phyloP scores from a whole-genome alignment of 2,888 invertebrate genomes.

The Mythimna impura region DNA sequence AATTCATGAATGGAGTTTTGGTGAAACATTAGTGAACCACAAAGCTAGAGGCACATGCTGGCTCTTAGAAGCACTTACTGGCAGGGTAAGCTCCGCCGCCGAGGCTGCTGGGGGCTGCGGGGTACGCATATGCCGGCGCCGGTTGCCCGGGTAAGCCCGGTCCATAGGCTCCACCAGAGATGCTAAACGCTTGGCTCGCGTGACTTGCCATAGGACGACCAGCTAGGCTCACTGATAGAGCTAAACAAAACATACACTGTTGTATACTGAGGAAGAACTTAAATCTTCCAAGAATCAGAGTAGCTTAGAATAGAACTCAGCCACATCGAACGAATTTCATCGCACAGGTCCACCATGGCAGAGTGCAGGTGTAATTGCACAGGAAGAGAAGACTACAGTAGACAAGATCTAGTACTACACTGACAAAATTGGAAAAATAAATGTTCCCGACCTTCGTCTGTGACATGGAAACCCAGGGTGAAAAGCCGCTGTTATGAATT shows the following conservation, averaged over 20 bases:
- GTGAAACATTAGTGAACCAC: too few species aligned
- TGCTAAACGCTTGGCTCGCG: slow-evolving; percentile 46
- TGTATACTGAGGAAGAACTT: not conserved
- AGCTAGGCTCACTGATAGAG: slow-evolving; percentile 54
- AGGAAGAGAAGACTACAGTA: not conserved
- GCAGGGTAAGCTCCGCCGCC: not conserved
- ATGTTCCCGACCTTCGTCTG: not conserved
- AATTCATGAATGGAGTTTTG: too few species aligned
- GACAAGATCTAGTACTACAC: not conserved
- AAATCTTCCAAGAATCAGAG: not conserved
- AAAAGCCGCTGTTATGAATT: not conserved
- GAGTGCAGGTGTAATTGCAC: not conserved
- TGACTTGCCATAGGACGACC: slow-evolving; percentile 50
- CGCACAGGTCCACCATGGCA: not conserved
- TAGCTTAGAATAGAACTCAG: not conserved
- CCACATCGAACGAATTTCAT: not conserved
- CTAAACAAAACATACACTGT: slow-evolving; percentile 40
- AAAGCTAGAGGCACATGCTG: slow-evolving; percentile 7
- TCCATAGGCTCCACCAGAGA: not conserved
- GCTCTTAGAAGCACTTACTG: slow-evolving; percentile 30
- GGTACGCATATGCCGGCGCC: not conserved
- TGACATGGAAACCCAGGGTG: not conserved
- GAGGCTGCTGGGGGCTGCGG: not conserved
- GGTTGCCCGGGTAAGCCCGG: not conserved
- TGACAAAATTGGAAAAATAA: not conserved